These are phyloP conservation scores for Lepus americanus DNA, from an alignment of 2,113 vertebrate genomes.

Conservation along the genomic window DNA sequence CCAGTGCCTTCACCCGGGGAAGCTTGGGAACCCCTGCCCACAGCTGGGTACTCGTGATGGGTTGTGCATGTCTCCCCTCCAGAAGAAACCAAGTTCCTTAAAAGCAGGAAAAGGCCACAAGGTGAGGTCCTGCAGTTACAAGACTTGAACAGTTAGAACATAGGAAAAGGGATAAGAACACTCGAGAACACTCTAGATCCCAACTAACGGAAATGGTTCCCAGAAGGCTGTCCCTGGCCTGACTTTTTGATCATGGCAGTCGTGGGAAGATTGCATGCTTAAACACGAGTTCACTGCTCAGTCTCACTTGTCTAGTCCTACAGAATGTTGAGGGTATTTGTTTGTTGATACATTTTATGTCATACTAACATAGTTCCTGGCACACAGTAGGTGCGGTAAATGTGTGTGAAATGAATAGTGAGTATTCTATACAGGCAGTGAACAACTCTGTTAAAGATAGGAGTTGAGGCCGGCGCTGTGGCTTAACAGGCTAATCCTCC, in stretches of 20 bases:
- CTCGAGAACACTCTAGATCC: neutral
- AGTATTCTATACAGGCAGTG: neutral
- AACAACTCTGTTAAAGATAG: neutral
- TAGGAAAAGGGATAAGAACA: neutral
- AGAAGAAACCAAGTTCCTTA: conserved; percentile 16
- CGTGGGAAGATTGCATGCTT: neutral
- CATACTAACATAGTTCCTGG: neutral
- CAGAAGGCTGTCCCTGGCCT: neutral
- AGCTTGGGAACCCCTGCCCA: neutral
- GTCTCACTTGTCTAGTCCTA: conserved; percentile 14
- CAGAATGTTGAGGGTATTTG: neutral
- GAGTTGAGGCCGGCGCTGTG: neutral
- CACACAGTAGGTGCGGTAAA: neutral
- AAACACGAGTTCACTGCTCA: conserved; percentile 13
- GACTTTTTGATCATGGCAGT: neutral
- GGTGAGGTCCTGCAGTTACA: conserved; percentile 1
- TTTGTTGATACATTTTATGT: neutral
- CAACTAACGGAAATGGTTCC: neutral
- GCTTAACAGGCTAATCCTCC: too few species aligned
- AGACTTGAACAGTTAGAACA: neutral
- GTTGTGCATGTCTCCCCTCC: neutral
- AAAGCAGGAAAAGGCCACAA: neutral
- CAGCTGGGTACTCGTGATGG: neutral
- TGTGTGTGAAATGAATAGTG: conserved; percentile 3
- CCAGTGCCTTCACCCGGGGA: neutral